Evolutionary conservation across 2,797 vertebrate genomes (phyloP).

Genomic region (Tangara arthus): DNA sequence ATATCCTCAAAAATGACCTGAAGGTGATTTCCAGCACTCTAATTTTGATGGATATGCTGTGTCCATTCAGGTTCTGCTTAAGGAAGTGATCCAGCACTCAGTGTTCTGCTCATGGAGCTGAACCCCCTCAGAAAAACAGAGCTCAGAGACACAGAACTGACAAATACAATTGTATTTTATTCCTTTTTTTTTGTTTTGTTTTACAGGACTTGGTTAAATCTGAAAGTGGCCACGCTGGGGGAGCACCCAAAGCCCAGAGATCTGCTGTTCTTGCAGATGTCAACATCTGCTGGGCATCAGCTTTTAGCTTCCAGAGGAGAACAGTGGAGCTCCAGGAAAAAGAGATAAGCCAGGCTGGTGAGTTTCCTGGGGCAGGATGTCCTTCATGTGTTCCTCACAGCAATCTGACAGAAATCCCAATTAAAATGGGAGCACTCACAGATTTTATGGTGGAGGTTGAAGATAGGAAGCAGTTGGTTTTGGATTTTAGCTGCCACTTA

Average conservation of each 20-base stretch:
- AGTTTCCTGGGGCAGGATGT: not conserved
- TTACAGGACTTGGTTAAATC: conserved; percentile 68
- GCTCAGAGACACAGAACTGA: not conserved
- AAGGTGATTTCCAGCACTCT: conserved; percentile 60
- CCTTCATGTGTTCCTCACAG: not conserved
- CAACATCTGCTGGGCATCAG: conserved; percentile 57
- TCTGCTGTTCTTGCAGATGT: conserved; percentile 31
- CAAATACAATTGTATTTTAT: not conserved
- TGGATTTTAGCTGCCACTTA: not conserved
- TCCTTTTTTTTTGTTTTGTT: not conserved
- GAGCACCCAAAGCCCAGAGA: not conserved
- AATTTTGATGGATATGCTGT: too few species aligned
- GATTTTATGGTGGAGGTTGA: not conserved
- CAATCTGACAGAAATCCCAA: not conserved
- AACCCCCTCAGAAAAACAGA: not conserved
- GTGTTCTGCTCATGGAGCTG: not conserved
- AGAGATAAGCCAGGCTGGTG: conserved; percentile 36
- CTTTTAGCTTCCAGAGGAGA: conserved; percentile 37
- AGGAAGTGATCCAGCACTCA: not conserved
- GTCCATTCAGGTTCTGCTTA: not conserved
- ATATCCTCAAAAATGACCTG: conserved; percentile 76
- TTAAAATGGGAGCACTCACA: not conserved
- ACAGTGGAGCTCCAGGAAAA: conserved; percentile 7
- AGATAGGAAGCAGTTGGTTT: not conserved
- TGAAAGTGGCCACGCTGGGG: not conserved